Percentiles rank a stretch among this genome's conserved stretches.
Conservation (phyloP, 2,797 vertebrate genomes). For the Monodelphis domestica region DNA sequence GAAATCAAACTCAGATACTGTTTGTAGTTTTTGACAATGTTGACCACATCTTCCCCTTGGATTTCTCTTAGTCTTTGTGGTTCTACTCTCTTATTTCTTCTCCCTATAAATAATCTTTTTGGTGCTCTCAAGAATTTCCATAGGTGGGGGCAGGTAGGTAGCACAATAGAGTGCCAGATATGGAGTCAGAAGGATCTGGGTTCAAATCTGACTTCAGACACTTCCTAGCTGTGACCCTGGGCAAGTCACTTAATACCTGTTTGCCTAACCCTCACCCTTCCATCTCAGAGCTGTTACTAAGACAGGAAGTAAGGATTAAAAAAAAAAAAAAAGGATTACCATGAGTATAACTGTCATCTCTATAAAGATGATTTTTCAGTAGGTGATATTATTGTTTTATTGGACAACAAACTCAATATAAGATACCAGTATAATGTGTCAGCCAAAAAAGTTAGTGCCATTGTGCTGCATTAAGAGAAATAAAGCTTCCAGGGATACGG, state of each 20-base stretch:
- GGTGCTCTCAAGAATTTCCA: not conserved
- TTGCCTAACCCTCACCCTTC: too few relatives aligned
- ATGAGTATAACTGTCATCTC: not conserved
- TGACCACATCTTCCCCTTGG: not conserved
- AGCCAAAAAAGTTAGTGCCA: not conserved
- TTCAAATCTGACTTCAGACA: too few relatives aligned
- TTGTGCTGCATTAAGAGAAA: not conserved
- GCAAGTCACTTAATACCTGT: too few relatives aligned
- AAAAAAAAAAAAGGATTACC: too few relatives aligned
- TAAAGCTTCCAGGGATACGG: not conserved
- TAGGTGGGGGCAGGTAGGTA: too few relatives aligned
- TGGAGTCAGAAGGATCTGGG: too few relatives aligned
- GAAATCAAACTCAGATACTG: not conserved
- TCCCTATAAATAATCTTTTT: not conserved
- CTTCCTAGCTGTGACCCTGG: too few relatives aligned
- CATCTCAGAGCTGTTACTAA: too few relatives aligned
- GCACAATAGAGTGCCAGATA: too few relatives aligned
- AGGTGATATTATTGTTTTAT: not conserved
- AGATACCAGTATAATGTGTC: not conserved
- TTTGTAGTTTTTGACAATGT: constrained; percentile 3
- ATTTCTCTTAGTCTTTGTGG: not conserved
- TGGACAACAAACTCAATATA: not conserved
- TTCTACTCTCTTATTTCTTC: not conserved
- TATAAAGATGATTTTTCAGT: not conserved
- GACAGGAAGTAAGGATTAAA: too few relatives aligned